Evolutionary conservation across 2,113 vertebrate genomes (phyloP).

Genomic region (Antigone vipio): DNA sequence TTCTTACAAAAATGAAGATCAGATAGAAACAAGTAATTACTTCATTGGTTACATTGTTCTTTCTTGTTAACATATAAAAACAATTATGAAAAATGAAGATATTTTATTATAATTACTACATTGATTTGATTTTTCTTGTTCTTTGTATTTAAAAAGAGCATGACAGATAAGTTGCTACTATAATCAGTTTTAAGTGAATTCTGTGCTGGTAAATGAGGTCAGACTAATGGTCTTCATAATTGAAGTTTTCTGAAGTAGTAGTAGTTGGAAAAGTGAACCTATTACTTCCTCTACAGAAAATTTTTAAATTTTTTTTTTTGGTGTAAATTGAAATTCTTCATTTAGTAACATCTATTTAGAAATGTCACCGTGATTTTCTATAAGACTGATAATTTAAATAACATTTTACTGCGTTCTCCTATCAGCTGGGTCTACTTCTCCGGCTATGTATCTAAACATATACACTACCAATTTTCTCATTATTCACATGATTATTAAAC

Average conservation of each 20-base stretch:
- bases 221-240: constrained; percentile 26
- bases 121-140: background rate
- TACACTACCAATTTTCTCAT: background rate
- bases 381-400: background rate
- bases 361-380: background rate
- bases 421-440: rapidly evolving
- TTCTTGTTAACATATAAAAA: constrained; percentile 20
- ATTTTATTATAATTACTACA: constrained; percentile 12
- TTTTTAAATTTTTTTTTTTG: background rate
- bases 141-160: constrained; percentile 9
- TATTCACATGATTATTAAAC: background rate
- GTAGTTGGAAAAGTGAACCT: background rate
- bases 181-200: constrained; percentile 32
- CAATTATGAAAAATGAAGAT: constrained; percentile 27
- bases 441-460: background rate
- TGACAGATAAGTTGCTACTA: constrained; percentile 32
- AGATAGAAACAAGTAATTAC: constrained; percentile 27
- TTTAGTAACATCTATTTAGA: background rate
- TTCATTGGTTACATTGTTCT: background rate
- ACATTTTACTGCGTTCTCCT: background rate
- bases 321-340: background rate
- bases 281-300: background rate
- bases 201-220: constrained; percentile 29
- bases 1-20: background rate
- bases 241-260: constrained; percentile 1